Evolutionary conservation across 2,113 vertebrate species (phyloP).

Genomic region (Canis aureus): DNA sequence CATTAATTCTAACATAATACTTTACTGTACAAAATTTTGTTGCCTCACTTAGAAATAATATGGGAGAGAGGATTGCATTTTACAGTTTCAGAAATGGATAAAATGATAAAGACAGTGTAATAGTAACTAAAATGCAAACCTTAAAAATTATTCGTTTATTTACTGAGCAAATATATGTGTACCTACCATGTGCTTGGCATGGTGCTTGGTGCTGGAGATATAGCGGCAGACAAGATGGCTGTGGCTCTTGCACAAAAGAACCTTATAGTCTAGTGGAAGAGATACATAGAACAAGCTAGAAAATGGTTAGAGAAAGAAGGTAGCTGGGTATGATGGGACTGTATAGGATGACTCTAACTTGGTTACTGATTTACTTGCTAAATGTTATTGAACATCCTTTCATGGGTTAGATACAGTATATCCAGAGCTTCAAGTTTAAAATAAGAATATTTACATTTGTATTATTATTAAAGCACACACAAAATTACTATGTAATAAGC

Average conservation of each 20-base stretch:
- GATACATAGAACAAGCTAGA: background rate
- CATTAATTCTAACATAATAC: conserved; percentile 49
- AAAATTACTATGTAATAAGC: background rate
- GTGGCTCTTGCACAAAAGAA: background rate
- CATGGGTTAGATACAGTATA: background rate
- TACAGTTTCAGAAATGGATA: background rate
- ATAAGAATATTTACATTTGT: background rate
- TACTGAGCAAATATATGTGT: background rate
- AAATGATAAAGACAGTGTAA: conserved; percentile 30
- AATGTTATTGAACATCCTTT: background rate
- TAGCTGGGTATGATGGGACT: background rate
- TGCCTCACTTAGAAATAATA: conserved; percentile 3
- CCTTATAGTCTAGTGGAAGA: background rate
- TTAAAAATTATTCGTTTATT: conserved; percentile 27
- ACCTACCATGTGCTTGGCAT: background rate
- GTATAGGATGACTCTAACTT: background rate
- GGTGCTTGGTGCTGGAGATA: background rate
- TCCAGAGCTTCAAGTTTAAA: background rate
- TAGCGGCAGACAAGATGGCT: background rate
- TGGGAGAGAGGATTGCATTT: background rate
- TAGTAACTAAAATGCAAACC: conserved; percentile 14
- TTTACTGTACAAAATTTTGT: conserved; percentile 12
- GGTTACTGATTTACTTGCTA: conserved; percentile 21
- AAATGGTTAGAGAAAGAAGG: background rate
- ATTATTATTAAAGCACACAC: background rate